A percentile compares a stretch with the other conserved stretches of the same genome.
Evolutionary conservation across 2,888 invertebrate genomes (phyloP).

Genomic region (Poecilobothrus nobilitatus): DNA sequence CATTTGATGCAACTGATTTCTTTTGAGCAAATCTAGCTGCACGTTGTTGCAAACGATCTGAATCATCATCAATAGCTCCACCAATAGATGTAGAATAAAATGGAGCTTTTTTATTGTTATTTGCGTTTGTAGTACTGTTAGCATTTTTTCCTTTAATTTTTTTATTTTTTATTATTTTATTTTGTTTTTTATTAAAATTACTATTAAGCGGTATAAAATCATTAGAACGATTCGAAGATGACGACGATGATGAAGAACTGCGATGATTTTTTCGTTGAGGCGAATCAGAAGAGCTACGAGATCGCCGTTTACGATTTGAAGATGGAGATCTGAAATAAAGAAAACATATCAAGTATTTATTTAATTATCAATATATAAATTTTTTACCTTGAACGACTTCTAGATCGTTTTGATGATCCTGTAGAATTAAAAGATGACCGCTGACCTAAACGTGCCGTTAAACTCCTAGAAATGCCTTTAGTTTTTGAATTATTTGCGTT

Average conservation of each 20-base stretch:
- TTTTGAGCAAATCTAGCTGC: constrained; percentile 70
- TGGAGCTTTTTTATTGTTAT: constrained; percentile 29
- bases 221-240: constrained; percentile 35
- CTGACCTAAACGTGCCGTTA: constrained; percentile 52
- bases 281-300: constrained; percentile 43
- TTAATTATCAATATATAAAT: constrained; percentile 7
- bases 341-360: not conserved
- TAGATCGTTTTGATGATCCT: constrained; percentile 31
- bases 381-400: constrained; percentile 31
- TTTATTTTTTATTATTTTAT: constrained; percentile 42
- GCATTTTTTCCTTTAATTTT: constrained; percentile 33
- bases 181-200: constrained; percentile 31
- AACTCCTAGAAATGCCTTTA: constrained; percentile 49
- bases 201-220: constrained; percentile 35
- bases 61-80: constrained; percentile 62
- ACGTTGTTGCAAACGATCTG: constrained; percentile 73
- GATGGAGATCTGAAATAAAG: constrained; percentile 19
- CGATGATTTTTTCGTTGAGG: constrained; percentile 48
- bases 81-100: constrained; percentile 61
- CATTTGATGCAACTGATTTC: constrained; percentile 35
- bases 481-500: constrained; percentile 27
- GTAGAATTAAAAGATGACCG: constrained; percentile 36
- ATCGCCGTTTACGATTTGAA: constrained; percentile 30
- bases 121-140: constrained; percentile 23
- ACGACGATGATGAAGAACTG: constrained; percentile 31